Conservation (phyloP, 2,888 invertebrate genomes). For the Caenorhabditis zanzibari region DNA sequence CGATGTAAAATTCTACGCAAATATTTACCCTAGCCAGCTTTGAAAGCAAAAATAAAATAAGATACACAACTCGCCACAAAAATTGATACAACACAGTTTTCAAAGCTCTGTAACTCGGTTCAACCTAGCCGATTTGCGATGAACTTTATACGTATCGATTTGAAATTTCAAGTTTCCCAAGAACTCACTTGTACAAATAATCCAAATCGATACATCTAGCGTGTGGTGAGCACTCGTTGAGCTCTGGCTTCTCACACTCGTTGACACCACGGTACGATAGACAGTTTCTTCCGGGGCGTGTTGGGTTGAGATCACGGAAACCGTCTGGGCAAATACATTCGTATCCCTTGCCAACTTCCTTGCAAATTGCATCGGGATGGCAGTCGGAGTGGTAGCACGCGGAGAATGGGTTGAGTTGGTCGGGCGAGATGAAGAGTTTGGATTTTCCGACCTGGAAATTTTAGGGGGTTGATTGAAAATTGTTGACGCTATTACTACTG, state of each 20-base stretch:
- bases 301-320: constrained; percentile 77
- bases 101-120: too few species aligned
- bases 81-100: too few species aligned
- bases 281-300: constrained; percentile 75
- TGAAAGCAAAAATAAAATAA: too few species aligned
- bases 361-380: constrained; percentile 74
- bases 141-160: too few species aligned
- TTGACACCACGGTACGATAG: constrained; percentile 75
- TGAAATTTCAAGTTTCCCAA: too few species aligned
- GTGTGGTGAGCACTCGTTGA: constrained; percentile 78
- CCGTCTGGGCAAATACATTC: constrained; percentile 68
- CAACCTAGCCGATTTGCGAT: too few species aligned
- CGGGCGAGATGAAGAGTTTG: constrained; percentile 78
- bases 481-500: background rate
- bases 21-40: too few species aligned
- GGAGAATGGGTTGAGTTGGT: constrained; percentile 79
- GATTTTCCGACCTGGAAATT: constrained; percentile 73
- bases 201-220: constrained; percentile 78
- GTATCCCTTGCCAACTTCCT: constrained; percentile 71
- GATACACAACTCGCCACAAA: too few species aligned
- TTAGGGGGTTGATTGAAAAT: background rate
- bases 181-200: constrained; percentile 74
- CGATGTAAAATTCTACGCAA: too few species aligned
- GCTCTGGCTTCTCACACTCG: constrained; percentile 76
- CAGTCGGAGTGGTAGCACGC: constrained; percentile 77